A percentile compares a stretch with the other conserved stretches of the same genome.
Evolutionary conservation across 2,888 invertebrate genomes (phyloP).

Genomic region (Watsonalla binaria): DNA sequence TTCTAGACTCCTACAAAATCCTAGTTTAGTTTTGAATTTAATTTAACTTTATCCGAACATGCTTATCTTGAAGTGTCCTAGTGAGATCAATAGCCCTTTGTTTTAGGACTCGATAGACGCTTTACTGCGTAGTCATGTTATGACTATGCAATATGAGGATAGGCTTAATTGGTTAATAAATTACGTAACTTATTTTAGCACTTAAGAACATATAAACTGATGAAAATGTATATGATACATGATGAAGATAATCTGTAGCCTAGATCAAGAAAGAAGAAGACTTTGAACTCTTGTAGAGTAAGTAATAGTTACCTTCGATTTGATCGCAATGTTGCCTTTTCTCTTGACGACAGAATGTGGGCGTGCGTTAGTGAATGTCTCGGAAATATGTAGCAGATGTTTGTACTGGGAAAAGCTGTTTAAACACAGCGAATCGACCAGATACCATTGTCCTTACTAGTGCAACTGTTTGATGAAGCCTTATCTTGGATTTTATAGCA

Average conservation of each 20-base stretch:
- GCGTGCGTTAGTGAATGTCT: background rate
- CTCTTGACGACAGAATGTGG: background rate
- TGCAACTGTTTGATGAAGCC: background rate
- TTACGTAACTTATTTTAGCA: no score
- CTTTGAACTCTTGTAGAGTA: no score
- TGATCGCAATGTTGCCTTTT: background rate
- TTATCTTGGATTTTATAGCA: background rate
- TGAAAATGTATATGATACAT: no score
- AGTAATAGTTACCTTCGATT: background rate
- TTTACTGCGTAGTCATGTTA: background rate
- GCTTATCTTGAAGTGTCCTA: conserved; percentile 7
- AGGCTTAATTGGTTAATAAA: no score
- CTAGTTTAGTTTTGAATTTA: conserved; percentile 3
- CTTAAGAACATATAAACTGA: no score
- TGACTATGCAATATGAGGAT: no score
- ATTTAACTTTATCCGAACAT: conserved; percentile 17
- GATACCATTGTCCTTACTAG: background rate
- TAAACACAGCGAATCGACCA: background rate
- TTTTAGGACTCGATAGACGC: background rate
- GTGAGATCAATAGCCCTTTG: background rate
- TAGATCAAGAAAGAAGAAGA: no score
- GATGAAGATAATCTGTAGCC: no score
- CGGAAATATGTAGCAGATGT: conserved; percentile 2
- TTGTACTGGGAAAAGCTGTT: conserved; percentile 3
- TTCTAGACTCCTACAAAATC: conserved; percentile 13